A percentile compares a stretch with the other conserved stretches of the same genome.
phyloP scores from a whole-genome alignment of 2,113 vertebrate species.

The Rhadina sibilatrix region DNA sequence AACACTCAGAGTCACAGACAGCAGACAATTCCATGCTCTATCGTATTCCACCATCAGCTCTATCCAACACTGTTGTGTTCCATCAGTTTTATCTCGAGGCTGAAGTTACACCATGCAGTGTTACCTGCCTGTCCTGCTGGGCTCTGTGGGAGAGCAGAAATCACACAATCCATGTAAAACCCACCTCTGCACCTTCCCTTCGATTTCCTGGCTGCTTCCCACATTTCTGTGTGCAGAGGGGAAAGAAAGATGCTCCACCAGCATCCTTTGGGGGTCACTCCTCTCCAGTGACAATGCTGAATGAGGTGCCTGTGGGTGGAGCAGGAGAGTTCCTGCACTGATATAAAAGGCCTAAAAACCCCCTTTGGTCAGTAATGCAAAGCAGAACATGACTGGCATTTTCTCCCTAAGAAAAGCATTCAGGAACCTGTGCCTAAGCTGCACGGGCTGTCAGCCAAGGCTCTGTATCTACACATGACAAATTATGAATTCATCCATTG shows the following conservation, averaged over 20 bases:
- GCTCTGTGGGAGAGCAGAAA: background rate
- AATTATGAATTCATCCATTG: conserved; percentile 24
- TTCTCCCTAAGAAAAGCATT: background rate
- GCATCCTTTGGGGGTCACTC: background rate
- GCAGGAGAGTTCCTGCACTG: background rate
- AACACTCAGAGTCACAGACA: background rate
- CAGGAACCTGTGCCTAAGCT: conserved; percentile 22
- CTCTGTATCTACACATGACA: background rate
- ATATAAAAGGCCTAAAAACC: background rate
- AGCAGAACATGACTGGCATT: background rate
- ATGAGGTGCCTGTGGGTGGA: background rate
- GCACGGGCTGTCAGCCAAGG: background rate
- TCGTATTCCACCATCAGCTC: background rate
- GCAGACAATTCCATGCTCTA: background rate
- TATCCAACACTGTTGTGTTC: rapidly evolving
- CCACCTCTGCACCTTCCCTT: background rate
- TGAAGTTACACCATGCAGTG: background rate
- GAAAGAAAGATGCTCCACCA: background rate
- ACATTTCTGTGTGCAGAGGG: rapidly evolving
- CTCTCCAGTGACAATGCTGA: background rate
- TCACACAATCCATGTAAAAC: background rate
- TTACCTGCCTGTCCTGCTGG: background rate
- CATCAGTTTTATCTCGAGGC: background rate
- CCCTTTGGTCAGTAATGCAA: background rate
- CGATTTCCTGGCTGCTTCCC: background rate